Base-by-base conservation (phyloP, 2,113 vertebrate genomes). In the Coptodon bakossiorum region DNA sequence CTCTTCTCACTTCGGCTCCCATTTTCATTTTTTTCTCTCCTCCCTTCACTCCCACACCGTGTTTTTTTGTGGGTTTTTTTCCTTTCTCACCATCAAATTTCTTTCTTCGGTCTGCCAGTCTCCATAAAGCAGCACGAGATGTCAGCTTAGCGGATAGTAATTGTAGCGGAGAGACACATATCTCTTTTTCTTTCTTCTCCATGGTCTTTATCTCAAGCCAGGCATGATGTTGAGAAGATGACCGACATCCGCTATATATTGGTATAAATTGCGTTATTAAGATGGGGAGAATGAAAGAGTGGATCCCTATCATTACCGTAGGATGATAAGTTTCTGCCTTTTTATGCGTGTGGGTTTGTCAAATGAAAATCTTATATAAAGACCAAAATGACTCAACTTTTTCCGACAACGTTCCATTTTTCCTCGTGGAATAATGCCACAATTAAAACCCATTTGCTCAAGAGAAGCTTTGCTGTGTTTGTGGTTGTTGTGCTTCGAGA, bases 91-190 rank as follows among this genome's bases (percentile, higher is more conserved):
- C 36, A 63, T 83, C 57, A 50, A 81, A 78, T 61, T 68, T 87
- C 61, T 66, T 86, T 83, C 48, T 81, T 86, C 50, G 1, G 82
- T 79, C 83, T 87, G 91, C 84, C 81, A 48, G 78, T 91, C 88
- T 89, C 79, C 73, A 84, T 34, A 83, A 84, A 92, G 88, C 90
- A 56, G 78, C 85, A 38, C 34, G 80, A 84, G 85, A 81, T 50
- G 68, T 83, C 80, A 87, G 80, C 86, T 89, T 90, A 89, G 86
- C 73, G 78, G 78, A 90, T 81, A 80, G 82, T 93, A 91, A 94
- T 91, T 90, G 80, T 88, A 84, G 79, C 16, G 56, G 66, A 73
- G 88, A 84, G 86, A 88, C 53, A 73, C 38, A 24, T 90, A 84
- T 86, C 48, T 53, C 14, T 5, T 31, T 80, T 80, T 79, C 85